Evolutionary conservation across 2,888 invertebrate genomes (phyloP), one percentile per base, ranked within the genome.

Genomic region (Belgica antarctica): DNA sequence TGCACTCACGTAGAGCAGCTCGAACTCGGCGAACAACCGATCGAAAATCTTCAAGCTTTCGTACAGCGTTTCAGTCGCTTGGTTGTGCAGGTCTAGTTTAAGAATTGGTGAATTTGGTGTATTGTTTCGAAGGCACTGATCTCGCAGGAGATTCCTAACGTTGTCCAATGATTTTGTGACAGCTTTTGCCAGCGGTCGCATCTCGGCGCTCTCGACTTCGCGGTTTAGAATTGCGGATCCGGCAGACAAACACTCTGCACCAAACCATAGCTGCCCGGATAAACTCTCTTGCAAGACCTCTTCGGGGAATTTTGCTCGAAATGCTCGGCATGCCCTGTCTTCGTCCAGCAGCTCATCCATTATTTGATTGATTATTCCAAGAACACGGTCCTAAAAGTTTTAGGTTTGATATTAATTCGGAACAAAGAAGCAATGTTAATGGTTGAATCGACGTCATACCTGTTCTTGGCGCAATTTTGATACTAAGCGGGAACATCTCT

Each of bases 181-280:
- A 10, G 96, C 95, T 80, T 94, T 94, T 17, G 98, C 98, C 72
- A 99, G 81, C 0, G 98, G 98, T 31, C 98, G 89, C 93, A 99
- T 97, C 36, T 90, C 89, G 62, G 94, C 92, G 77, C 96, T 96
- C 80, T 99, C 98, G 69, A 89, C 85, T 80, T 98, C 98, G 70
- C 96, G 87, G 79, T 98, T 96, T 89, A 99, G 90, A 74, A 99
- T 99, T 69, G 96, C 96, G 0, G 97, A 97, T 47, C 98, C 98
- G 27, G 98, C 98, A 25, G 98, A 96, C 74, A 99, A 83, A 78
- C 98, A 99, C 90, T 99, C 99, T 71, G 98, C 98, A 17, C 98
- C 98, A 81, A 99, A 99, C 99, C 99, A 99, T 57, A 99, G 84
- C 81, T 99, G 98, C 0, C 98, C 98, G 41, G 97, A 96, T 72